Conservation (phyloP, 2,113 vertebrate genomes). For the Empidonax alnorum region DNA sequence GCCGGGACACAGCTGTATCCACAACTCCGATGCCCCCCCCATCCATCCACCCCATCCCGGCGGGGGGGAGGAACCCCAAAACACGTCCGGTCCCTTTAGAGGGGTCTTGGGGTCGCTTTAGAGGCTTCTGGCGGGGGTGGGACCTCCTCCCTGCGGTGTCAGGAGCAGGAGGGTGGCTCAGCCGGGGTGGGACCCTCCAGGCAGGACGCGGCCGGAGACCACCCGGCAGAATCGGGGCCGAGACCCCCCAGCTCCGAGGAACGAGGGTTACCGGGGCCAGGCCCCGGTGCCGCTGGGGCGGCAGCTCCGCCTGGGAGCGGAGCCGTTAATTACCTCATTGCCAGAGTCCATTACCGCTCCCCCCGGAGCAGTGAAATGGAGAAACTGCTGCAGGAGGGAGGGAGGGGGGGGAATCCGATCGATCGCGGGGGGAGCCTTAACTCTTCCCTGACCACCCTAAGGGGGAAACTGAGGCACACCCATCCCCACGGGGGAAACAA, state of each 20-base stretch:
- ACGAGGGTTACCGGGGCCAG: background rate
- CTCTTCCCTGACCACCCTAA: background rate
- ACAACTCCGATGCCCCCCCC: background rate
- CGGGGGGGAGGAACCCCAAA: background rate
- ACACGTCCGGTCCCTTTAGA: no score
- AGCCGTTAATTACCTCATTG: constrained; percentile 67
- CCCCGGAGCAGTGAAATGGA: constrained; percentile 32
- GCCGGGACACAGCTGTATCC: background rate
- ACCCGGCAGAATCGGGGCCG: background rate
- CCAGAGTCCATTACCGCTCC: constrained; percentile 62
- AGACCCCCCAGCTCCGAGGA: background rate
- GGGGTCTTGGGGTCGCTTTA: rapidly evolving
- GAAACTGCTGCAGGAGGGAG: background rate
- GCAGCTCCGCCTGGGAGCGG: background rate
- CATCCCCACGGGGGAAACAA: background rate
- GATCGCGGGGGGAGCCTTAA: background rate
- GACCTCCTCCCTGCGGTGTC: rapidly evolving
- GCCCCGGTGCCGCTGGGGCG: background rate
- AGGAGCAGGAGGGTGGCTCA: rapidly evolving
- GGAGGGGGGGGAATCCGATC: background rate
- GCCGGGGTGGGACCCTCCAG: rapidly evolving
- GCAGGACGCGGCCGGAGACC: background rate
- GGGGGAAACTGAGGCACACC: background rate
- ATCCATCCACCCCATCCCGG: background rate
- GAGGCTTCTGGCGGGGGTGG: background rate